A percentile compares a stretch with the other conserved stretches of the same genome.
Evolutionary conservation across 1,140 invertebrate genomes (phyloP).

Genomic region (Dufourea novaeangliae): DNA sequence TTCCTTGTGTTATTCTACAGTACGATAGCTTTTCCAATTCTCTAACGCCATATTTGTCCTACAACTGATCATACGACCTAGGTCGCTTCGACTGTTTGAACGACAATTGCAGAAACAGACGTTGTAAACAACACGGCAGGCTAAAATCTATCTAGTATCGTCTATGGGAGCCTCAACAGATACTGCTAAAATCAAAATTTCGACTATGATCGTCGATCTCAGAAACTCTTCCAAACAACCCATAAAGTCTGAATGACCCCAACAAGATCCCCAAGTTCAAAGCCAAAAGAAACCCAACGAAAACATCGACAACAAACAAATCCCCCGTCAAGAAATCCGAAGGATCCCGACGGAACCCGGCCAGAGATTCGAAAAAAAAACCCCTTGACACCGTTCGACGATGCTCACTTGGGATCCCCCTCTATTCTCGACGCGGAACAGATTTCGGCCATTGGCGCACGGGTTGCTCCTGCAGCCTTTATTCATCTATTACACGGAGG

Average conservation of each 20-base stretch:
- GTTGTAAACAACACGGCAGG: too few species aligned
- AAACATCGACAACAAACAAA: background rate
- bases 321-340: background rate
- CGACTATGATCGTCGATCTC: too few species aligned
- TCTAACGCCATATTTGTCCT: too few species aligned
- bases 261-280: background rate
- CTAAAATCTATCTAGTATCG: too few species aligned
- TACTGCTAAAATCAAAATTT: too few species aligned
- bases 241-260: background rate
- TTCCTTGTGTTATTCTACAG: too few species aligned
- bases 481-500: conserved; percentile 80
- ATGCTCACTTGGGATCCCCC: conserved; percentile 44
- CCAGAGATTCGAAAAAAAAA: conserved; percentile 20
- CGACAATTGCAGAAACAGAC: too few species aligned
- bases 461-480: conserved; percentile 67
- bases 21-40: too few species aligned
- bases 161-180: too few species aligned
- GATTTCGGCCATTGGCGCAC: conserved; percentile 33
- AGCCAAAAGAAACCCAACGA: background rate
- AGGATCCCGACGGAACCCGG: background rate
- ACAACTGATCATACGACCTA: too few species aligned
- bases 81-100: too few species aligned
- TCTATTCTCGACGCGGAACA: conserved; percentile 48
- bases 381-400: conserved; percentile 33
- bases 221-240: too few species aligned